A percentile compares a stretch with the other conserved stretches of the same genome.
These are phyloP conservation scores for Athalia circularis DNA, from an alignment of 2,888 invertebrate genomes.

Conservation along the genomic window DNA sequence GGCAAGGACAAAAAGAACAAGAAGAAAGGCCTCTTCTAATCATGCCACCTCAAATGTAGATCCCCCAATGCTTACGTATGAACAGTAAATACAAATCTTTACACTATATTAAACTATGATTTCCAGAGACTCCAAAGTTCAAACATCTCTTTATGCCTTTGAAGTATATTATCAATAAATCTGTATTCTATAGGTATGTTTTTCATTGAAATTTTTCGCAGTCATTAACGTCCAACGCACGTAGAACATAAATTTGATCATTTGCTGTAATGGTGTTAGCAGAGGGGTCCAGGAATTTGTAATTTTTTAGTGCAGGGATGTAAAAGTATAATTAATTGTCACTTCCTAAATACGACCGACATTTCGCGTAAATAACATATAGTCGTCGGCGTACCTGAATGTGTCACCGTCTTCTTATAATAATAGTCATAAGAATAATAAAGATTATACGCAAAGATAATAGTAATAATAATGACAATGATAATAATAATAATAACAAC, in stretches of 20 bases:
- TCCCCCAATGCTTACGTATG: slow-evolving; percentile 25
- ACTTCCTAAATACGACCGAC: slow-evolving; percentile 38
- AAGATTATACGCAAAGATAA: too few relatives aligned
- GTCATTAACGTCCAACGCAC: not conserved
- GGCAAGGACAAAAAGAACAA: slow-evolving; percentile 92
- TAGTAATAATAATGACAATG: too few relatives aligned
- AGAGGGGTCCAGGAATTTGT: slow-evolving; percentile 12
- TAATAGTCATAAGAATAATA: not conserved
- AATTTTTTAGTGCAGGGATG: slow-evolving; percentile 20
- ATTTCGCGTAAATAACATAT: slow-evolving; percentile 24
- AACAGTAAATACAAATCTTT: slow-evolving; percentile 36
- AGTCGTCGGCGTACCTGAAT: slow-evolving; percentile 6
- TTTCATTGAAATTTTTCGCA: too few relatives aligned
- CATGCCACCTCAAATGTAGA: slow-evolving; percentile 54
- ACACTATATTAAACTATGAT: slow-evolving; percentile 17
- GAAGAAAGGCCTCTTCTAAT: slow-evolving; percentile 93
- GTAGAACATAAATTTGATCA: too few relatives aligned
- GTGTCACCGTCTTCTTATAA: slow-evolving; percentile 21
- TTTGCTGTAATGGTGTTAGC: slow-evolving; percentile 13
- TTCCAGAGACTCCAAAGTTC: slow-evolving; percentile 7
- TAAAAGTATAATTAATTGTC: slow-evolving; percentile 38
- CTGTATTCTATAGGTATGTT: not conserved
- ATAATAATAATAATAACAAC: too few relatives aligned
- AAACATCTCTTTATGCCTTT: slow-evolving; percentile 1
- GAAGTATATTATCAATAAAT: not conserved